These are phyloP conservation scores for Pterois miles DNA, from an alignment of 2,797 vertebrate genomes.

Conservation along the genomic window DNA sequence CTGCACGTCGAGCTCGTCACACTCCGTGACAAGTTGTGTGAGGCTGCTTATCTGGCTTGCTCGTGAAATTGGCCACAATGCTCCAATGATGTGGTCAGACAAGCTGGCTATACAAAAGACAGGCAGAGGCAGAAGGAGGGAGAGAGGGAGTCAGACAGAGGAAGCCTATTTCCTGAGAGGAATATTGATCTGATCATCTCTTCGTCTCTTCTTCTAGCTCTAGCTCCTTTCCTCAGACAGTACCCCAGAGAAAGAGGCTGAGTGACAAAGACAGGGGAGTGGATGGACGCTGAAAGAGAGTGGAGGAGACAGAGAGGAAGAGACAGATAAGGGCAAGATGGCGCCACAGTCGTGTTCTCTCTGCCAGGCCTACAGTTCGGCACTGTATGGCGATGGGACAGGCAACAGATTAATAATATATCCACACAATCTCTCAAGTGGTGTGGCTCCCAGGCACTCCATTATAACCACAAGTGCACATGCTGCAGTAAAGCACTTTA, in stretches of 20 bases:
- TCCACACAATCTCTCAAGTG: slow-evolving; percentile 69
- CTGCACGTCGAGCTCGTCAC: slow-evolving; percentile 44
- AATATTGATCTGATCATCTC: slow-evolving; percentile 79
- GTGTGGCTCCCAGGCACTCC: slow-evolving; percentile 67
- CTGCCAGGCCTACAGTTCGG: slow-evolving; percentile 26
- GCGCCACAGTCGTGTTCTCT: slow-evolving; percentile 52
- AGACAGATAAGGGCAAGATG: slow-evolving; percentile 59
- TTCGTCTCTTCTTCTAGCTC: slow-evolving; percentile 49
- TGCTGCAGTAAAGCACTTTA: slow-evolving; percentile 67
- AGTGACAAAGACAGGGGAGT: slow-evolving; percentile 62
- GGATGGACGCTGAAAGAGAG: slow-evolving; percentile 38
- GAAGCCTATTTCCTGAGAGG: slow-evolving; percentile 71
- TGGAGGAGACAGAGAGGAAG: slow-evolving; percentile 44
- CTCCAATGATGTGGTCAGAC: slow-evolving; percentile 65
- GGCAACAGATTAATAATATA: slow-evolving; percentile 76
- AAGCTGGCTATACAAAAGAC: slow-evolving; percentile 48
- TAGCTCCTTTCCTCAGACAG: slow-evolving; percentile 45
- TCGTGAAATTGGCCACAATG: slow-evolving; percentile 61
- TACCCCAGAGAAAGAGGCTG: slow-evolving; percentile 40
- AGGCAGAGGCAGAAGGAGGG: slow-evolving; percentile 39
- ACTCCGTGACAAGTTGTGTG: slow-evolving; percentile 33
- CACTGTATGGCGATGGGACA: slow-evolving; percentile 33
- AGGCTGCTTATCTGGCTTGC: slow-evolving; percentile 60
- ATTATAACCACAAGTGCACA: slow-evolving; percentile 71
- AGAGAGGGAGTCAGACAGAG: slow-evolving; percentile 42